Evolutionary conservation across 2,797 vertebrate species (phyloP).

Genomic region (Neomorphus geoffroyi): DNA sequence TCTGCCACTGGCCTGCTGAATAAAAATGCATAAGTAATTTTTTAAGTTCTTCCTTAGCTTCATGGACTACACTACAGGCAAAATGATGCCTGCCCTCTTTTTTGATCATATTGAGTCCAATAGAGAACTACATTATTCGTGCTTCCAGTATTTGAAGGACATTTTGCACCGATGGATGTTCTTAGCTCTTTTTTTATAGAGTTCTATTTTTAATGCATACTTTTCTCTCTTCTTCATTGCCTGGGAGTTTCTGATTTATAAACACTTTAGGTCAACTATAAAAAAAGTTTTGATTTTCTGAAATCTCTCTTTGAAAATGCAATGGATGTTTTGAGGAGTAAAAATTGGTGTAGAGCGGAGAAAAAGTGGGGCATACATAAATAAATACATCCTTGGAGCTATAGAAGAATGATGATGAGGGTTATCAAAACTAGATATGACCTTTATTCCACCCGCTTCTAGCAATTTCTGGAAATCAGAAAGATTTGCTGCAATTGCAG

Average conservation of each 20-base stretch:
- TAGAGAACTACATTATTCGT: neutral
- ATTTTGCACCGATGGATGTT: neutral
- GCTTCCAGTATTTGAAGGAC: neutral
- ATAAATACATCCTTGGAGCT: neutral
- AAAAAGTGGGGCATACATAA: neutral
- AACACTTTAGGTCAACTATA: neutral
- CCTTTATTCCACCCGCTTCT: neutral
- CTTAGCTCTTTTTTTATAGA: neutral
- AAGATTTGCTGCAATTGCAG: neutral
- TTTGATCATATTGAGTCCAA: neutral
- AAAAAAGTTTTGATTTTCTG: neutral
- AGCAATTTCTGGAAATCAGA: neutral
- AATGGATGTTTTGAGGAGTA: neutral
- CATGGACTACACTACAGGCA: accelerated
- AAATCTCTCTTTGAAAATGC: slow-evolving; percentile 22
- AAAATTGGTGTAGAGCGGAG: neutral
- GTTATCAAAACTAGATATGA: neutral
- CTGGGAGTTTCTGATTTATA: neutral
- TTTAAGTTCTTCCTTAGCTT: neutral
- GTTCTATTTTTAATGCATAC: neutral
- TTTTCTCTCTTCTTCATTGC: neutral
- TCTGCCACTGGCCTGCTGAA: neutral
- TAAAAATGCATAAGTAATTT: neutral
- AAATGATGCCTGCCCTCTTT: neutral
- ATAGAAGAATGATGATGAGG: neutral